Evolutionary conservation across 2,113 vertebrate species (phyloP), one percentile per base, ranked within the genome.

Genomic region (Chaetodon trifascialis): DNA sequence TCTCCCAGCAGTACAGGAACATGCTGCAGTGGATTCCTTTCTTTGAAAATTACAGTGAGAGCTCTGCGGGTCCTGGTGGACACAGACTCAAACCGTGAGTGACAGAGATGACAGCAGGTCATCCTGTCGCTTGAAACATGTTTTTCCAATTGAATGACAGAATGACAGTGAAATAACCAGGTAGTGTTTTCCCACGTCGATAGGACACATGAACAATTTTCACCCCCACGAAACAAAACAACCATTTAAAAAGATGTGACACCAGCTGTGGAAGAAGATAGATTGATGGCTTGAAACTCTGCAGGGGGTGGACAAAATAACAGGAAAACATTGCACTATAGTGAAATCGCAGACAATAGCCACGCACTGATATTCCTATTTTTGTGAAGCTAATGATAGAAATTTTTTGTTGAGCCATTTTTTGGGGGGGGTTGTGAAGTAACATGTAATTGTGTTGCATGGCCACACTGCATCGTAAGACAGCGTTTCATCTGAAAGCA

Each of bases 31-130:
- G 52, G n/a, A 30, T 65, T 34, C n/a, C 67, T 21, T 77, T 23
- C 42, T 17, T 47, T 47, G 11, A 60, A 58, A 70, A 55, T 40
- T 6, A 30, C 55, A 82, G 38, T 46, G 6, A 42, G 60, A 34
- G 76, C 64, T 30, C 9, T 6, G 23, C 11, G 25, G 68, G 42
- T 79, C 73, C 74, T 47, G 47, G 68, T 52, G 79, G 84, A 80
- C 38, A 10, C 51, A 11, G 23, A 47, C 54, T 59, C 62, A 65
- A 69, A 74, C 58, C 60, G 52, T 80, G 80, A 86, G 51, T 82
- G 83, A 87, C 82, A 55, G 76, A 60, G n/a, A 76, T 60, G 79
- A 80, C 83, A 85, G 78, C 56, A 1, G 90, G 82, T 91, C 88
- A 79, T 21, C 70, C 64, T 71, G 55, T 84, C 73, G 71, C 25